Percentiles rank a stretch among this genome's conserved stretches.
Conservation (phyloP, 2,888 invertebrate species). For the Folsomia manolachei region DNA sequence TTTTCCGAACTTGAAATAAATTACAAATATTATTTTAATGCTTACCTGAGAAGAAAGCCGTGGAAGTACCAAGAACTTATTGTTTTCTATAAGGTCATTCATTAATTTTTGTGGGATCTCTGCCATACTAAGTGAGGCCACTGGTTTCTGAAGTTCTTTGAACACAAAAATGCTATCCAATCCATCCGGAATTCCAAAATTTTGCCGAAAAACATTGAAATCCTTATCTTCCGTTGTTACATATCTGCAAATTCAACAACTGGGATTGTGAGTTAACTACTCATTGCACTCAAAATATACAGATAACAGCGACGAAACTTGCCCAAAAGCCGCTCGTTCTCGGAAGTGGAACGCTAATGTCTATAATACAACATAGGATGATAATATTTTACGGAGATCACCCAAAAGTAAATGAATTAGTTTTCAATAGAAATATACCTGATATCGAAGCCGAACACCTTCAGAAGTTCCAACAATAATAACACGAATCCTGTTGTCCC, state of each 20-base stretch:
- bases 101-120: conserved; percentile 85
- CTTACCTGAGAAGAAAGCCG: conserved; percentile 83
- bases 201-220: conserved; percentile 63
- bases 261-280: too few relatives aligned
- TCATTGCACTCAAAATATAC: too few relatives aligned
- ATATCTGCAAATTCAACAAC: conserved; percentile 31
- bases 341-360: conserved; percentile 84
- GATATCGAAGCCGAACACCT: conserved; percentile 76
- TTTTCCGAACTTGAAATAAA: background rate
- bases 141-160: conserved; percentile 79
- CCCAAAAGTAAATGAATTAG: too few relatives aligned
- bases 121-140: conserved; percentile 82
- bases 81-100: conserved; percentile 80
- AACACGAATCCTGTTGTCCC: conserved; percentile 69
- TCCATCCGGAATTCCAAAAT: conserved; percentile 70
- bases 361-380: too few relatives aligned
- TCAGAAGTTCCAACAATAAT: conserved; percentile 70
- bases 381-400: too few relatives aligned
- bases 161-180: conserved; percentile 81
- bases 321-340: conserved; percentile 84
- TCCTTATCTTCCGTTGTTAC: conserved; percentile 56
- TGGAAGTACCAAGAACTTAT: conserved; percentile 83
- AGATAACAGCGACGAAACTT: conserved; percentile 50
- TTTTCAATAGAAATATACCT: too few relatives aligned
- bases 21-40: background rate